Percentiles rank a stretch among this genome's conserved stretches.
Evolutionary conservation across 2,888 invertebrate genomes (phyloP).

Genomic region (Neria commutata): DNA sequence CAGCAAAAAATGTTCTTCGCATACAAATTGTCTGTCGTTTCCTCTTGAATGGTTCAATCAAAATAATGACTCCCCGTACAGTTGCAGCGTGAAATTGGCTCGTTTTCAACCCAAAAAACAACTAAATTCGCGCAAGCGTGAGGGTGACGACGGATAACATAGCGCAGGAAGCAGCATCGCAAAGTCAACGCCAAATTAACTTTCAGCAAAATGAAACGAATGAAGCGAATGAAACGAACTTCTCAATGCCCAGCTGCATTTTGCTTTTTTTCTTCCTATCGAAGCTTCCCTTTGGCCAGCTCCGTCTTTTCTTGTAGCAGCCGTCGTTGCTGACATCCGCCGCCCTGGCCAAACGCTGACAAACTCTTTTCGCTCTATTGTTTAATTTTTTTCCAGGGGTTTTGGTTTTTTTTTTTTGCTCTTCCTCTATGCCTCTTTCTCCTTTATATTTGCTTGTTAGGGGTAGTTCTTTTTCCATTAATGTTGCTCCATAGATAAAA

Average conservation of each 20-base stretch:
- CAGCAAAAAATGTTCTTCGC: no score
- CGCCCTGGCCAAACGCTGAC: background rate
- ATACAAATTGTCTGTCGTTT: no score
- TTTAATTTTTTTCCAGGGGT: background rate
- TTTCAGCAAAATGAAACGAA: background rate
- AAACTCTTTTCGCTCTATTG: background rate
- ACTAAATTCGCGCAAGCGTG: no score
- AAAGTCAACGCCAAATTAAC: background rate
- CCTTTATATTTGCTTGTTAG: background rate
- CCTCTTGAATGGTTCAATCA: no score
- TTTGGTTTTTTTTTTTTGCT: background rate
- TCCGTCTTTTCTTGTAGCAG: background rate
- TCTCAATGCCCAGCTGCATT: background rate
- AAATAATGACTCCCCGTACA: no score
- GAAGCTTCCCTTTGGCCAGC: background rate
- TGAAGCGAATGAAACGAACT: no score
- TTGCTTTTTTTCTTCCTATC: background rate
- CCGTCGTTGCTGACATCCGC: background rate
- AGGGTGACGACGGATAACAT: no score
- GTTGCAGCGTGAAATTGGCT: no score
- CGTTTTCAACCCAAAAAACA: no score
- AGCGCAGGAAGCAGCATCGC: no score
- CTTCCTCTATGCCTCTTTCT: background rate
- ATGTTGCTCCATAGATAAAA: background rate
- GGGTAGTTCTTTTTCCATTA: no score